A percentile compares a stretch with the other conserved stretches of the same genome.
Evolutionary conservation across 1,140 invertebrate species (phyloP).

Genomic region (Ceratosolen solmsi): DNA sequence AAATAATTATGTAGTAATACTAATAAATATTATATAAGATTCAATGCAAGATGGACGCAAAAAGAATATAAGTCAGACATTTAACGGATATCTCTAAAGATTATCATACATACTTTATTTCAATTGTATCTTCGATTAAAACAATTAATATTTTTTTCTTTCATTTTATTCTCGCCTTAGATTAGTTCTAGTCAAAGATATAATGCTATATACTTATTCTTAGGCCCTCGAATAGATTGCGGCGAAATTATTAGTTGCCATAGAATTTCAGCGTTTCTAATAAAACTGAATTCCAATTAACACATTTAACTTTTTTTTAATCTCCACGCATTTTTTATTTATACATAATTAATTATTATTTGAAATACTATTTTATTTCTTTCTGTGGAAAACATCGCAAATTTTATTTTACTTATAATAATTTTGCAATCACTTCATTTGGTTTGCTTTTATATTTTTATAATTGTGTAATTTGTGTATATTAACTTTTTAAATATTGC

Average conservation of each 20-base stretch:
- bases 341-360: slow-evolving; percentile 32
- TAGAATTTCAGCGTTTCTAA: slow-evolving; percentile 51
- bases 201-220: slow-evolving; percentile 49
- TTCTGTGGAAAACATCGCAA: neutral
- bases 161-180: slow-evolving; percentile 48
- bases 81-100: slow-evolving; percentile 52
- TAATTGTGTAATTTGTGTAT: neutral
- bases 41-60: slow-evolving; percentile 1
- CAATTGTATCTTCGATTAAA: slow-evolving; percentile 43
- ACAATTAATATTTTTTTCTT: slow-evolving; percentile 50
- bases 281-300: slow-evolving; percentile 53
- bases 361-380: neutral
- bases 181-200: no score
- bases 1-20: no score
- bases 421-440: slow-evolving; percentile 3
- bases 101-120: slow-evolving; percentile 56
- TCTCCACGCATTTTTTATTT: slow-evolving; percentile 42
- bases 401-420: neutral
- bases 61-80: slow-evolving; percentile 46
- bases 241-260: slow-evolving; percentile 52
- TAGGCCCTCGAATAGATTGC: slow-evolving; percentile 61
- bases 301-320: slow-evolving; percentile 36
- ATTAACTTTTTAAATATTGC: neutral
- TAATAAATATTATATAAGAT: no score
- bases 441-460: neutral